phyloP scores from a whole-genome alignment of 2,113 vertebrate species.

The Sander vitreus region DNA sequence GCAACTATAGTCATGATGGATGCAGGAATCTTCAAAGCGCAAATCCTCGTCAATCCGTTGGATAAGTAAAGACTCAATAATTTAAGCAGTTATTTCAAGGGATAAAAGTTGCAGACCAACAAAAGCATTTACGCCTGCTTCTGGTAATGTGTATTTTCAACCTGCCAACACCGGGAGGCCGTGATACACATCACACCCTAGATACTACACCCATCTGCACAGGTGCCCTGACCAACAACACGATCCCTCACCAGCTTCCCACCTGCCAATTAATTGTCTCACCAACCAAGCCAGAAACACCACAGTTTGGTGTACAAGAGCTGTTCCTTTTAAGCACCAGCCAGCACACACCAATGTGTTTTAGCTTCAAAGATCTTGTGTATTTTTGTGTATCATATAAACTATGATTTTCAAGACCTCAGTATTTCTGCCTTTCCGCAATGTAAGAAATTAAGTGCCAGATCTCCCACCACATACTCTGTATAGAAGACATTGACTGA shows the following conservation, averaged over 20 bases:
- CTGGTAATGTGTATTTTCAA: conserved; percentile 2
- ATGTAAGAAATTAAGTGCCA: background rate
- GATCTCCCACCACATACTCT: conserved; percentile 5
- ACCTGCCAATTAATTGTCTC: conserved; percentile 1
- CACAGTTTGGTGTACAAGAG: background rate
- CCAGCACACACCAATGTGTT: background rate
- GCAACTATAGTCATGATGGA: conserved; percentile 21
- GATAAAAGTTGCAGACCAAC: conserved; percentile 9
- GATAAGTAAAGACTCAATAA: conserved; percentile 26
- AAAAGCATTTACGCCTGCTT: conserved; percentile 1
- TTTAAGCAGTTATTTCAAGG: conserved; percentile 12
- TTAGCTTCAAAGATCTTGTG: background rate
- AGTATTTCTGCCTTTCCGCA: conserved; percentile 16
- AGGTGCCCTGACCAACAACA: background rate
- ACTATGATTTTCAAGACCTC: conserved; percentile 4
- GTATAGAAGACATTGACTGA: conserved; percentile 18
- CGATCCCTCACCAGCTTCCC: conserved; percentile 1
- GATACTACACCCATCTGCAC: background rate
- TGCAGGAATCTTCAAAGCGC: conserved; percentile 42
- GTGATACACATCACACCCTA: background rate
- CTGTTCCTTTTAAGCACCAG: background rate
- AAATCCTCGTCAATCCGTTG: conserved; percentile 33
- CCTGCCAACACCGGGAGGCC: background rate
- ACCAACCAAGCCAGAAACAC: background rate
- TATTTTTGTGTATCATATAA: background rate